These are phyloP conservation scores for Aphaenogaster rudis DNA, from an alignment of 1,140 invertebrate genomes.

Conservation along the genomic window DNA sequence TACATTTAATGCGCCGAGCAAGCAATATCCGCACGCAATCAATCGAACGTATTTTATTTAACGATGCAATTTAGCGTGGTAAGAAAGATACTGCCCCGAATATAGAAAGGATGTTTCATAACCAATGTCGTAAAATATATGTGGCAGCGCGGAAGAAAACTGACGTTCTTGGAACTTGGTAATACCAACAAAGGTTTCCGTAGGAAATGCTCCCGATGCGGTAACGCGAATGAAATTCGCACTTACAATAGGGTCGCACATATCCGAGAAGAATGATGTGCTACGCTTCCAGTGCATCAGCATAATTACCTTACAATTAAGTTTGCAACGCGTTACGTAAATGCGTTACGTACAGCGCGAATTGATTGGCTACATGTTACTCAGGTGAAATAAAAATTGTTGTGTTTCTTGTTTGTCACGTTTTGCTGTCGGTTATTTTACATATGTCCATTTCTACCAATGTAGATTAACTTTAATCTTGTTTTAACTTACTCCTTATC, in stretches of 20 bases:
- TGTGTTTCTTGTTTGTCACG: neutral
- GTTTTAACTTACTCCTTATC: no score
- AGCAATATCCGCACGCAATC: conserved; percentile 10
- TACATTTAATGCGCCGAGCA: neutral
- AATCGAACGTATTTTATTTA: conserved; percentile 6
- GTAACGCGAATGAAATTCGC: conserved; percentile 44
- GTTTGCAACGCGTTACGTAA: conserved; percentile 35
- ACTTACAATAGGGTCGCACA: conserved; percentile 19
- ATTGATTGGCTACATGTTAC: neutral
- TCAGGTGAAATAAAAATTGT: neutral
- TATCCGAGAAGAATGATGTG: conserved; percentile 22
- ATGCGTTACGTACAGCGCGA: neutral
- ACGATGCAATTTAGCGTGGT: conserved; percentile 29
- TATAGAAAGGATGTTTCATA: conserved; percentile 9
- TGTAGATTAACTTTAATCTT: no score
- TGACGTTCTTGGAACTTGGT: neutral
- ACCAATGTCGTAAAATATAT: conserved; percentile 13
- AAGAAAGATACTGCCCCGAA: neutral
- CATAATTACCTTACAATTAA: conserved; percentile 47
- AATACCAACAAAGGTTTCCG: neutral
- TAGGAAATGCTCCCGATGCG: conserved; percentile 22
- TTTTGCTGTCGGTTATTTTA: neutral
- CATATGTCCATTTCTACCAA: no score
- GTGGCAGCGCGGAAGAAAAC: conserved; percentile 26
- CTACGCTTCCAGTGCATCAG: conserved; percentile 22